Evolutionary conservation across 2,113 vertebrate genomes (phyloP).

Genomic region (Cinclus mexicanus): DNA sequence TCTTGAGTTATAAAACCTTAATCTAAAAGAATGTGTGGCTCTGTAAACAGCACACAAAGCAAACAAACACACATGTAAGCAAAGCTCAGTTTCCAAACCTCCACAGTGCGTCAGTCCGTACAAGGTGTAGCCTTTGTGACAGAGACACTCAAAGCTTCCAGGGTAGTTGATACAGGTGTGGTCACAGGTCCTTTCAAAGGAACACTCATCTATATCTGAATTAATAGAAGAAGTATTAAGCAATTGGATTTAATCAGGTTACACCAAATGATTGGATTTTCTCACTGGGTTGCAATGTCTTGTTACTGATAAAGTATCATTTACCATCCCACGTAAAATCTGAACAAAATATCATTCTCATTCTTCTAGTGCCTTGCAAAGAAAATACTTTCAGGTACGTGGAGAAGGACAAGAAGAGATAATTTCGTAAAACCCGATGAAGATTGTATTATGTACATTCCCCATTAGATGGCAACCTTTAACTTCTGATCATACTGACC

Average conservation of each 20-base stretch:
- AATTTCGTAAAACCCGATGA: not conserved
- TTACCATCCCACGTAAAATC: not conserved
- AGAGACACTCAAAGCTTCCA: slow-evolving; percentile 91
- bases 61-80: not conserved
- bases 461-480: slow-evolving; percentile 62
- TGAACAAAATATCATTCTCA: not conserved
- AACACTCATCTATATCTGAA: slow-evolving; percentile 94
- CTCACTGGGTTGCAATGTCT: not conserved
- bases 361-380: not conserved
- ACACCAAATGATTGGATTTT: not conserved
- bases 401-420: not conserved
- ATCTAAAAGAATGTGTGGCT: not conserved
- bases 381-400: not conserved
- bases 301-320: not conserved
- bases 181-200: slow-evolving; percentile 93
- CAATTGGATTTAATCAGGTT: not conserved
- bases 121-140: slow-evolving; percentile 89
- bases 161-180: slow-evolving; percentile 96
- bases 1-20: not conserved
- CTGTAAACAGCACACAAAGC: not conserved
- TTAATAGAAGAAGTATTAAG: not conserved
- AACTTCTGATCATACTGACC: not conserved
- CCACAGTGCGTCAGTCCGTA: slow-evolving; percentile 95
- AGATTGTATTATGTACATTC: not conserved
- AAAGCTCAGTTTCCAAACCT: slow-evolving; percentile 81